Evolutionary conservation across 2,888 invertebrate genomes (phyloP), one percentile per base, ranked within the genome.

Genomic region (Seira ritae): DNA sequence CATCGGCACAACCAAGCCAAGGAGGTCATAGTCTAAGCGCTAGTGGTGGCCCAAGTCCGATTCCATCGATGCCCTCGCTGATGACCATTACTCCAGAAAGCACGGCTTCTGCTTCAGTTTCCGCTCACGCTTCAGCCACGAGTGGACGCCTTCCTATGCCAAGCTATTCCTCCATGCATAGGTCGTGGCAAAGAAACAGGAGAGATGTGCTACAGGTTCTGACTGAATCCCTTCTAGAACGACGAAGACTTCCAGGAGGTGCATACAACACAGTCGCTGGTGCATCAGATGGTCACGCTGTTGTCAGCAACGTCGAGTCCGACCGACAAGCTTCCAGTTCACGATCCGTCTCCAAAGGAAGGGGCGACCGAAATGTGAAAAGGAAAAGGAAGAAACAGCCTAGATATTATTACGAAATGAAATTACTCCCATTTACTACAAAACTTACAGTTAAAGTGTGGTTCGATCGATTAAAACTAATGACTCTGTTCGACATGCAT

Each of bases 401-500:
- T 22, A 74, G 84, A 81, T 82, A 84, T 67, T 89, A 85, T 68
- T 89, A 89, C 73, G 65, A 76, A 67, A 87, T 89, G 88, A 87
- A 87, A 31, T 12, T 88, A 20, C 62, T 88, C 19, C 88, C 88
- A 8, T 78, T 85, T 8, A 42, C 70, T 1, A 76, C 84, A 70
- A 84, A 79, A 37, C 31, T 86, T 60, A 93, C 93, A 89, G 90
- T 96, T 0, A 97, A 97, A 92, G 94, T 99, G 46, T 94, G 95
- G 74, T 96, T 98, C 93, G 98, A 99, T 91, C 94, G 99, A 67
- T 92, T 99, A 72, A 96, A 97, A 87, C 92, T 99, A 66, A 92
- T 98, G 91, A 97, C 98, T 0, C 92, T 99, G 17, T 94, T 99
- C 88, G 99, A 99, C 91, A 94, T 97, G 76, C 98, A 98, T 91